These are phyloP conservation scores for Microcebus tavaratra DNA, from an alignment of 2,113 vertebrate species.

Conservation along the genomic window DNA sequence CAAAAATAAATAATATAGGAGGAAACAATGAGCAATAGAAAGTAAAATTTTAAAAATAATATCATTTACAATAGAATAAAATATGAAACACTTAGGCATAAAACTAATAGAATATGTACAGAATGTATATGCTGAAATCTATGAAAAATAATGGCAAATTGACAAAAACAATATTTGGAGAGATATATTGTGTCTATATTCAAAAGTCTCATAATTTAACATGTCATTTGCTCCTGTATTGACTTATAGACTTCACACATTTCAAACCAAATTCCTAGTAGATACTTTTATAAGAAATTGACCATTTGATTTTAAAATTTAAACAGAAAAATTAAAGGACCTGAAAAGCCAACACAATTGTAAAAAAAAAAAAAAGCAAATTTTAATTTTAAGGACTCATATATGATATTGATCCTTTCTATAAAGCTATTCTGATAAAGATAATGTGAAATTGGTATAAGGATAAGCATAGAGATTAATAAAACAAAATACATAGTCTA, in stretches of 20 bases:
- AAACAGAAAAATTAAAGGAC: neutral
- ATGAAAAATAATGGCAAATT: neutral
- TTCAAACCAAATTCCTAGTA: neutral
- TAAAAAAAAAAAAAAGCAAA: neutral
- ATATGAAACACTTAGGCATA: neutral
- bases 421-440: neutral
- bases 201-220: neutral
- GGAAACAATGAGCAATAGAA: neutral
- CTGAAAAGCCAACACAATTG: too few relatives aligned
- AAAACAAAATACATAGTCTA: neutral
- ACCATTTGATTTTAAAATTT: neutral
- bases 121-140: neutral
- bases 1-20: neutral
- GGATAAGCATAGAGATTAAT: neutral
- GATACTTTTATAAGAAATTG: neutral
- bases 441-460: neutral
- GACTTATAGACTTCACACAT: neutral
- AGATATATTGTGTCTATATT: too few relatives aligned
- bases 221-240: neutral
- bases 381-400: neutral
- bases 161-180: neutral
- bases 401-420: neutral
- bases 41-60: neutral
- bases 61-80: neutral
- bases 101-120: neutral